Evolutionary conservation across 1,140 invertebrate genomes (phyloP).

Genomic region (Anagrus nilaparvatae): DNA sequence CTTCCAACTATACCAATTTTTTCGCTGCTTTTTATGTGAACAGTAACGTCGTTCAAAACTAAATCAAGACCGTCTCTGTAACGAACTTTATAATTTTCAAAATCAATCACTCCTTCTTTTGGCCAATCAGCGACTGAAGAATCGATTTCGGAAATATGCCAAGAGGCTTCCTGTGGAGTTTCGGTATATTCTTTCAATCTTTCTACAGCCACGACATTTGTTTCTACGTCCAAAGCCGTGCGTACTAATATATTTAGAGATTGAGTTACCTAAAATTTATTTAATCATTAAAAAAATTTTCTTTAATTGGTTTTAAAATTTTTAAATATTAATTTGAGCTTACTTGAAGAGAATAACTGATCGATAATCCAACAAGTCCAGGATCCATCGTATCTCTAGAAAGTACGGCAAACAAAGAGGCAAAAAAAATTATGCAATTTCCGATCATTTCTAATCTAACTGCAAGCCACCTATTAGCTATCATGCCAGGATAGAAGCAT

Average conservation of each 20-base stretch:
- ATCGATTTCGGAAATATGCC: slow-evolving; percentile 50
- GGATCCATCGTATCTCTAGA: slow-evolving; percentile 56
- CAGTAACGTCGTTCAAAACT: slow-evolving; percentile 64
- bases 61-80: too few species aligned
- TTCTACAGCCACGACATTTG: slow-evolving; percentile 96
- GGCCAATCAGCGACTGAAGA: slow-evolving; percentile 53
- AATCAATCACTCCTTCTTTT: slow-evolving; percentile 57
- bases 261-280: slow-evolving; percentile 67
- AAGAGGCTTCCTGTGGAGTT: slow-evolving; percentile 61
- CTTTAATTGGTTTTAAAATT: slow-evolving; percentile 1
- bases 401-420: slow-evolving; percentile 78
- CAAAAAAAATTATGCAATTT: slow-evolving; percentile 81
- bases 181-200: slow-evolving; percentile 94
- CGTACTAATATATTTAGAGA: slow-evolving; percentile 91
- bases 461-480: slow-evolving; percentile 83
- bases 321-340: slow-evolving; percentile 15
- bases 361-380: slow-evolving; percentile 77
- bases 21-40: slow-evolving; percentile 60
- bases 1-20: too few species aligned
- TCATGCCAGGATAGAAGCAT: slow-evolving; percentile 77
- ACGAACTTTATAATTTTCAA: slow-evolving; percentile 65
- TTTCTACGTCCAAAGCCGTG: slow-evolving; percentile 94
- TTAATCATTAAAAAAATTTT: background rate
- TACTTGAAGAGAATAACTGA: slow-evolving; percentile 82
- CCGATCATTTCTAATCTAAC: slow-evolving; percentile 85